phyloP scores from a whole-genome alignment of 1,140 invertebrate genomes.

The Polypedilum vanderplanki region DNA sequence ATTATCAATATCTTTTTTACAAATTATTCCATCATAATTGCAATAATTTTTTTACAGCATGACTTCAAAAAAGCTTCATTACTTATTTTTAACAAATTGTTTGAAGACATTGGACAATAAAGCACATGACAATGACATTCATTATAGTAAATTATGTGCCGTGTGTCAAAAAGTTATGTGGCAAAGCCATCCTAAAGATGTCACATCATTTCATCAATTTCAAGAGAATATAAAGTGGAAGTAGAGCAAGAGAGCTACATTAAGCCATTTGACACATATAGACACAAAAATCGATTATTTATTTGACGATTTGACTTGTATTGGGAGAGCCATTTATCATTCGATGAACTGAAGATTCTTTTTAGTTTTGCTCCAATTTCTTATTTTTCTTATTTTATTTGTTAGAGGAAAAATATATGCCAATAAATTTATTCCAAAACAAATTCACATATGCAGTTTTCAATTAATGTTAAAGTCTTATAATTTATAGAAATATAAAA shows the following conservation, averaged over 20 bases:
- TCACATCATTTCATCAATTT: constrained; percentile 3
- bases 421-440: not conserved
- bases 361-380: not conserved
- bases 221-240: not conserved
- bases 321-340: not conserved
- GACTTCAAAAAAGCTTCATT: too few relatives aligned
- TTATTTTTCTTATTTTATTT: not conserved
- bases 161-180: not conserved
- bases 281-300: not conserved
- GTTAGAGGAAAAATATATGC: not conserved
- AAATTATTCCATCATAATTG: too few relatives aligned
- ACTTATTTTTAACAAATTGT: too few relatives aligned
- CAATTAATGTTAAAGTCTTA: not conserved
- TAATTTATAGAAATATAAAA: not conserved
- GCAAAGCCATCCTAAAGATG: not conserved
- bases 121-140: not conserved
- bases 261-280: not conserved
- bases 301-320: not conserved
- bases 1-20: too few relatives aligned
- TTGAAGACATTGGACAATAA: too few relatives aligned
- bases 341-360: not conserved
- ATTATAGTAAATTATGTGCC: constrained; percentile 7
- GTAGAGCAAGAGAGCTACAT: not conserved
- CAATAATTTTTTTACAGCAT: too few relatives aligned
- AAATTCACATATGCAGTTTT: not conserved